Evolutionary conservation across 2,113 vertebrate genomes (phyloP).

Genomic region (Callipepla squamata): DNA sequence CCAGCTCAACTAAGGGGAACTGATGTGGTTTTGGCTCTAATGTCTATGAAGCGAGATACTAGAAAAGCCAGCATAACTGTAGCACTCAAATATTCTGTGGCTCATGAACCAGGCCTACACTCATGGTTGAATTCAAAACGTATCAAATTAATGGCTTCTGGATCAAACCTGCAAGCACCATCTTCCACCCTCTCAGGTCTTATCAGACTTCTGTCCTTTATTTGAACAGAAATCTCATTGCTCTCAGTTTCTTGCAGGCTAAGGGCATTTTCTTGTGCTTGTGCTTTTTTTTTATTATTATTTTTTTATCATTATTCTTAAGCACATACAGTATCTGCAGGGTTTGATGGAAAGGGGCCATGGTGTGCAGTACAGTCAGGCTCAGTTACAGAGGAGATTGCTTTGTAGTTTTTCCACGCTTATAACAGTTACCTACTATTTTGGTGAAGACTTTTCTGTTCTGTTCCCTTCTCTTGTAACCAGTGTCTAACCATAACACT

Average conservation of each 20-base stretch:
- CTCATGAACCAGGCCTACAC: not conserved
- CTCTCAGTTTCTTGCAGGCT: not conserved
- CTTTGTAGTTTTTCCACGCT: not conserved
- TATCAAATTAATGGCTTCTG: not conserved
- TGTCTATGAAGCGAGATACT: not conserved
- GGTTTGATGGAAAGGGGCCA: not conserved
- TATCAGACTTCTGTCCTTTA: not conserved
- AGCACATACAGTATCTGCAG: not conserved
- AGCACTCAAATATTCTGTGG: not conserved
- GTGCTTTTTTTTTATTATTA: not conserved
- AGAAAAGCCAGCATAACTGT: not conserved
- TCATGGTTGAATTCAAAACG: not conserved
- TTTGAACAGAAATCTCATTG: not conserved
- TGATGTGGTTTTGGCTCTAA: slow-evolving; percentile 22
- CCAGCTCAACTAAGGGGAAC: slow-evolving; percentile 37
- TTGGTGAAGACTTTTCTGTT: not conserved
- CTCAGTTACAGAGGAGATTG: not conserved
- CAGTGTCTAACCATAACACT: not conserved
- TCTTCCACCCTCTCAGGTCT: not conserved
- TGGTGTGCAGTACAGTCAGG: not conserved
- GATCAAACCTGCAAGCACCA: not conserved
- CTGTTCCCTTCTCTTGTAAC: not conserved
- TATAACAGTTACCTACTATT: not conserved
- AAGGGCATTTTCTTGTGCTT: rapidly evolving
- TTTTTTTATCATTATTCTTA: not conserved